These are phyloP conservation scores for Pseudococcus viburni DNA, from an alignment of 2,888 invertebrate genomes.

Conservation along the genomic window DNA sequence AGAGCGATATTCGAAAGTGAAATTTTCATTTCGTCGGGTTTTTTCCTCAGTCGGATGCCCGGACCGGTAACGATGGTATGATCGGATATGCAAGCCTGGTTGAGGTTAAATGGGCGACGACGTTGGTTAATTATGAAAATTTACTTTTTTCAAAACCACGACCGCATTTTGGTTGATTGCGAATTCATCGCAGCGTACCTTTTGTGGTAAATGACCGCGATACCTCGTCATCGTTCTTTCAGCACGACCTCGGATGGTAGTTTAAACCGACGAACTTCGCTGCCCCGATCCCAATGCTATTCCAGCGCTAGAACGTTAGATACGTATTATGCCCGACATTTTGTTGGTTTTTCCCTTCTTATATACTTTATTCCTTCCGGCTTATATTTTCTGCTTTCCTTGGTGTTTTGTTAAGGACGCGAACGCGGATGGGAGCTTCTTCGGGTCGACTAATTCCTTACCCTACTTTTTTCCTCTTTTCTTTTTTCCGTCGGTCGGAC, in stretches of 20 bases:
- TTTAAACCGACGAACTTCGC: slow-evolving; percentile 29
- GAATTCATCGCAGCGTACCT: slow-evolving; percentile 32
- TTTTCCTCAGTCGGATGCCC: not conserved
- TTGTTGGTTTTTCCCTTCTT: slow-evolving; percentile 2
- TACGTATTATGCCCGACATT: slow-evolving; percentile 21
- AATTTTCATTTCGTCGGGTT: not conserved
- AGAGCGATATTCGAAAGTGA: not conserved
- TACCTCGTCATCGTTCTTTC: slow-evolving; percentile 28
- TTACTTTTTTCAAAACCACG: not conserved
- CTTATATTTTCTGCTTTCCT: slow-evolving; percentile 32
- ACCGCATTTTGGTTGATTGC: slow-evolving; percentile 49
- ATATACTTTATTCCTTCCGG: slow-evolving; percentile 45
- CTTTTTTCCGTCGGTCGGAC: not conserved
- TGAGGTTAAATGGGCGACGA: not conserved
- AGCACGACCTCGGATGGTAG: not conserved
- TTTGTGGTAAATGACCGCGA: slow-evolving; percentile 40
- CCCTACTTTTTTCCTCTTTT: not conserved
- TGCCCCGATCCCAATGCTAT: not conserved
- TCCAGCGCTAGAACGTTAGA: too few relatives aligned
- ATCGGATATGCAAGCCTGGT: slow-evolving; percentile 16
- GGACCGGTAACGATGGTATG: slow-evolving; percentile 24
- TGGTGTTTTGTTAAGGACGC: not conserved
- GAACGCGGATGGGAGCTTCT: not conserved
- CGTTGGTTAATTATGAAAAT: slow-evolving; percentile 35
- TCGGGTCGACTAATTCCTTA: not conserved